Conservation (phyloP, 2,888 invertebrate genomes). For the Drosophila trichaetosa region DNA sequence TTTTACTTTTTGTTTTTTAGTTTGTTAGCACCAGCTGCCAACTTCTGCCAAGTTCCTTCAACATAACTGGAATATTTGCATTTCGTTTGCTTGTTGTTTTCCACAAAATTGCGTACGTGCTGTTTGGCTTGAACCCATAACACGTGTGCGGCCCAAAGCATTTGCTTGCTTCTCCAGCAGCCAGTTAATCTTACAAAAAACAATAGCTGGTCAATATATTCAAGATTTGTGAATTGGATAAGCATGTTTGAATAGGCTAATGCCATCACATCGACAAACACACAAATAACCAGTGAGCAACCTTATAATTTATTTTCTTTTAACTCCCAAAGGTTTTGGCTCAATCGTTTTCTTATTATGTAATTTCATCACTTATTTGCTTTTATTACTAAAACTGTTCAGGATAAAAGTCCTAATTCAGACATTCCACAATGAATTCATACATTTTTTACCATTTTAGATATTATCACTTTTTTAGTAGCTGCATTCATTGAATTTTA, state of each 20-base stretch:
- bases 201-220: conserved; percentile 15
- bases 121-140: conserved; percentile 5
- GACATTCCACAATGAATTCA: not conserved
- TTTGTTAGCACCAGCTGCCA: not conserved
- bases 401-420: not conserved
- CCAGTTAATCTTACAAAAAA: conserved; percentile 2
- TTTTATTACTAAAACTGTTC: not conserved
- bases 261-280: conserved; percentile 7
- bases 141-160: conserved; percentile 4
- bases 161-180: not conserved
- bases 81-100: conserved; percentile 2
- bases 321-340: not conserved
- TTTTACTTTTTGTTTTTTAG: not conserved
- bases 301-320: not conserved
- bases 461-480: not conserved
- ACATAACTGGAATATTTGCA: conserved; percentile 1
- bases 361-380: not conserved
- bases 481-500: not conserved
- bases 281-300: not conserved
- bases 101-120: conserved; percentile 11
- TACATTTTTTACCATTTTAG: not conserved
- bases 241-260: conserved; percentile 5
- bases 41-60: not conserved
- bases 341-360: not conserved
- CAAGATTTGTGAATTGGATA: not conserved